Evolutionary conservation across 1,140 invertebrate genomes (phyloP), one percentile per base, ranked within the genome.

Genomic region (Pachypeltis micranthus): DNA sequence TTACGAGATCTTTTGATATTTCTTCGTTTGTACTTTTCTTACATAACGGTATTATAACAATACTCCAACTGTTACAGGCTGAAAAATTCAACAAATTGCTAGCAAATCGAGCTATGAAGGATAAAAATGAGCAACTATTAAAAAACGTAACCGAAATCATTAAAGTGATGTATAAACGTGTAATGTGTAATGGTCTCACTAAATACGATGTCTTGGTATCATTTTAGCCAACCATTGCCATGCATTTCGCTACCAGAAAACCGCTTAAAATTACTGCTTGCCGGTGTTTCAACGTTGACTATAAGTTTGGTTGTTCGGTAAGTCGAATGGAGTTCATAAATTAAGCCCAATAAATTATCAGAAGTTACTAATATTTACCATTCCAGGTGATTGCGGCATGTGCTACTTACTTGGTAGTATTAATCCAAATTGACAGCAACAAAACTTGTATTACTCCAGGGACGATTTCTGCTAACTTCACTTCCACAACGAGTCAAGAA

Each of bases 21-120:
- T n/a, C n/a, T n/a, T n/a, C n/a, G n/a, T n/a, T n/a, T n/a, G n/a
- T n/a, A n/a, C n/a, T n/a, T n/a, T n/a, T n/a, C n/a, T n/a, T n/a
- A n/a, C n/a, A n/a, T n/a, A n/a, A 39, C 16, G 31, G 16, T 39
- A 16, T 39, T 7, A 7, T 39, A 39, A 39, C 31, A 7, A 39
- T 16, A 39, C 7, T 39, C 7, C 19, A 16, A 16, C 23, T 51
- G 10, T 51, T 51, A 4, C 47, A 51, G 47, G 47, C 47, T 16
- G 47, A 51, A 21, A 51, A 21, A 51, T 51, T 51, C 47, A 51
- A 51, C 47, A 51, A 51, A 51, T 21, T 51, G 4, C 21, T 51
- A 21, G 47, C 47, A 51, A 51, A 21, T 51, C 23, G 47, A 10
- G 47, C 47, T 10, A 4, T 51, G 7, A 51, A 51, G 47, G 47